These are phyloP conservation scores for Daubentonia madagascariensis DNA, from an alignment of 2,113 vertebrate species.

Conservation along the genomic window DNA sequence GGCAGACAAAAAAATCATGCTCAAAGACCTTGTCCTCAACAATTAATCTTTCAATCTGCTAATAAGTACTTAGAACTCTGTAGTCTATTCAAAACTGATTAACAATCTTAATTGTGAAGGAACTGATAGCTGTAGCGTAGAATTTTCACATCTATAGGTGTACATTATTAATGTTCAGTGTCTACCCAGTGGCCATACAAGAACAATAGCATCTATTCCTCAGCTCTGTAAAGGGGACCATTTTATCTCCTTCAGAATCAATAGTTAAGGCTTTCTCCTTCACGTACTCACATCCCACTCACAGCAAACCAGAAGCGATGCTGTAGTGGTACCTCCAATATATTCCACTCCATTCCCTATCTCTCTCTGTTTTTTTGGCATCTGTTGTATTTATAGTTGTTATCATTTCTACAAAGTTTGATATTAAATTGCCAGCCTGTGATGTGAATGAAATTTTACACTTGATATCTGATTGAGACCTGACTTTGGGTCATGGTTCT, in stretches of 20 bases:
- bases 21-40: background rate
- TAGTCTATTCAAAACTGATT: background rate
- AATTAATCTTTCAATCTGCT: background rate
- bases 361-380: background rate
- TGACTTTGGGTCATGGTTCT: background rate
- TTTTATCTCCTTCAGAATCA: background rate
- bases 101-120: background rate
- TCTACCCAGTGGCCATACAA: background rate
- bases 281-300: background rate
- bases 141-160: background rate
- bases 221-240: background rate
- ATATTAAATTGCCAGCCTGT: background rate
- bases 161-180: background rate
- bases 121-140: background rate
- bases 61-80: background rate
- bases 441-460: background rate
- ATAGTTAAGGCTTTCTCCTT: background rate
- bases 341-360: rapidly evolving
- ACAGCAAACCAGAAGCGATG: background rate
- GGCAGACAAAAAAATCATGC: background rate
- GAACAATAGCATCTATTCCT: background rate
- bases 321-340: rapidly evolving
- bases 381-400: background rate
- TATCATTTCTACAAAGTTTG: background rate
- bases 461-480: background rate